Conservation (phyloP, 2,113 vertebrate genomes). For the Penelope pileata region DNA sequence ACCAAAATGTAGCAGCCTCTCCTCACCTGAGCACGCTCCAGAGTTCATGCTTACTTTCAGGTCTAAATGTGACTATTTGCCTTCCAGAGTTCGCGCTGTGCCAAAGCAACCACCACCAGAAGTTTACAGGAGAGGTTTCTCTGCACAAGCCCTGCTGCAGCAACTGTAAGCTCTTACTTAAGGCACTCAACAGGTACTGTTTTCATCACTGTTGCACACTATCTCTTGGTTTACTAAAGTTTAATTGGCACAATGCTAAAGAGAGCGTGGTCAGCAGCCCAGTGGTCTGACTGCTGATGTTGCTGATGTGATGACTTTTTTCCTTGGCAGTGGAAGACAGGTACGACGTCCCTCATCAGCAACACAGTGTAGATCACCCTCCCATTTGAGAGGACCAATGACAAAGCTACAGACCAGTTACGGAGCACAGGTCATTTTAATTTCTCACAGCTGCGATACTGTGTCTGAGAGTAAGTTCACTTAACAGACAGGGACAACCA, state of each 20-base stretch:
- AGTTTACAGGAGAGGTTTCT: neutral
- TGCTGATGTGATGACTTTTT: too few relatives aligned
- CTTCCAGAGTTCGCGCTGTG: fast-evolving
- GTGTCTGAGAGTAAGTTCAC: neutral
- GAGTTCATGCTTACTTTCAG: neutral
- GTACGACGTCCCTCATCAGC: too few relatives aligned
- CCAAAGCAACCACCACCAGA: neutral
- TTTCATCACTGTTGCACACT: neutral
- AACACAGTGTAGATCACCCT: neutral
- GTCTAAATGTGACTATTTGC: neutral
- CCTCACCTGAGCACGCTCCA: neutral
- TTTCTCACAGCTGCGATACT: neutral
- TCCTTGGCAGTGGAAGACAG: neutral
- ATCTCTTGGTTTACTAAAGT: neutral
- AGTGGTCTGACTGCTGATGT: too few relatives aligned
- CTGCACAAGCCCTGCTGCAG: neutral
- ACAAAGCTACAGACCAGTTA: neutral
- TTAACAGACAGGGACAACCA: neutral
- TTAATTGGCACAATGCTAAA: neutral
- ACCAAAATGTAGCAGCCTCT: neutral
- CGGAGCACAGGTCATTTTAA: neutral
- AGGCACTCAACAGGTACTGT: neutral
- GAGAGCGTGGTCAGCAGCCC: neutral
- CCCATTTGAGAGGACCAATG: neutral
- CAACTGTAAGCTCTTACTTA: neutral